phyloP scores from a whole-genome alignment of 1,140 invertebrate genomes.

The Neuroterus valhalla region DNA sequence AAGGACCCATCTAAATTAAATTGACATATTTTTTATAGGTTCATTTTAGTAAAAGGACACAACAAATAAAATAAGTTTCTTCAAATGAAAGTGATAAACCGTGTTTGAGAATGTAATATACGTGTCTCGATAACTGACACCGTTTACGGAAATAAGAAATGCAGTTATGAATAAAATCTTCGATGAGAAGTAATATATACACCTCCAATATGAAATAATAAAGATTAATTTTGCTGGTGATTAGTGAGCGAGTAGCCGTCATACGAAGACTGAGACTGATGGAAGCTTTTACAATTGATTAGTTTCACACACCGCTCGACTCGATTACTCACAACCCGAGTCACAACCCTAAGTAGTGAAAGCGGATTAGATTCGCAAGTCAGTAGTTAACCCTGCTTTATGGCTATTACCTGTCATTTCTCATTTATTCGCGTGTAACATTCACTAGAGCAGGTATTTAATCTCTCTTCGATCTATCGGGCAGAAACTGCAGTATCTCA shows the following conservation, averaged over 20 bases:
- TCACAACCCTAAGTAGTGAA: conserved; percentile 20
- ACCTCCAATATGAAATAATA: neutral
- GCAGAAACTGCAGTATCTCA: conserved; percentile 5
- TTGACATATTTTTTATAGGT: no score
- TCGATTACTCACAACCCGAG: neutral
- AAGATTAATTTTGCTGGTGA: conserved; percentile 2
- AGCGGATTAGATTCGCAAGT: conserved; percentile 28
- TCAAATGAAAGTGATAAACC: neutral
- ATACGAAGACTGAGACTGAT: neutral
- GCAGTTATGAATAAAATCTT: neutral
- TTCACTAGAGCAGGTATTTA: conserved; percentile 24
- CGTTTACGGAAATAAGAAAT: neutral
- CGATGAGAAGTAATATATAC: neutral
- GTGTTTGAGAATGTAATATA: neutral
- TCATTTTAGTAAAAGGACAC: no score
- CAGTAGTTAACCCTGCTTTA: conserved; percentile 27
- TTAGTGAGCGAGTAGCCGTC: neutral
- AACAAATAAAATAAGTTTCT: no score
- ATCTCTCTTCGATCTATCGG: conserved; percentile 21
- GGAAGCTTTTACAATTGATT: conserved; percentile 5
- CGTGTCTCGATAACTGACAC: neutral
- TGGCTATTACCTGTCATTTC: conserved; percentile 25
- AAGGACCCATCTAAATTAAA: no score
- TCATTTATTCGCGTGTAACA: conserved; percentile 20
- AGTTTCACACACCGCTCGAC: neutral